Conservation (phyloP, 2,888 invertebrate species). For the Andrena haemorrhoa region DNA sequence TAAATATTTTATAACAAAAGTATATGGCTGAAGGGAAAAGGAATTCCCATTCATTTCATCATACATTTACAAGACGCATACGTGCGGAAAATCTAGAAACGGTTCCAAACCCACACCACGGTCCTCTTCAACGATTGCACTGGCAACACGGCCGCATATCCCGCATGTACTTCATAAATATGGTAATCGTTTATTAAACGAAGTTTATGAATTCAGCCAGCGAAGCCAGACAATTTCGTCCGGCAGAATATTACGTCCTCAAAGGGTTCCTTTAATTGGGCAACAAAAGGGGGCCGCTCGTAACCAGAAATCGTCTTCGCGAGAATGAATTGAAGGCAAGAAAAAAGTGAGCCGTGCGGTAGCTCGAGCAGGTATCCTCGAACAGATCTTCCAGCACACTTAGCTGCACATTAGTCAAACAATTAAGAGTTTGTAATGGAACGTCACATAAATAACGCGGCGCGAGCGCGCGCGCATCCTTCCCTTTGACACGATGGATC, state of each 20-base stretch:
- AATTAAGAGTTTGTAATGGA: slow-evolving; percentile 83
- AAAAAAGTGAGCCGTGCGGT: background rate
- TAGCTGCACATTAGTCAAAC: slow-evolving; percentile 82
- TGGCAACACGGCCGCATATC: background rate
- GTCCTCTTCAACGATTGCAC: background rate
- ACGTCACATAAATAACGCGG: slow-evolving; percentile 80
- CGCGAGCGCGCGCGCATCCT: slow-evolving; percentile 59
- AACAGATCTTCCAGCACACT: slow-evolving; percentile 61
- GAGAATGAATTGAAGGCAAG: slow-evolving; percentile 12
- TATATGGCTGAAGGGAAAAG: no score
- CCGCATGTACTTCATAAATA: slow-evolving; percentile 45
- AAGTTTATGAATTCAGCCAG: slow-evolving; percentile 41
- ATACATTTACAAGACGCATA: background rate
- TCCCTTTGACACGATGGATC: slow-evolving; percentile 64
- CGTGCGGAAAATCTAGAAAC: background rate
- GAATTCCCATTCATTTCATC: no score
- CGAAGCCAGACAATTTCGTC: slow-evolving; percentile 36
- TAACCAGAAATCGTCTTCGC: slow-evolving; percentile 51
- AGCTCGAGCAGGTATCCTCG: slow-evolving; percentile 7
- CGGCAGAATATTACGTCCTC: slow-evolving; percentile 21
- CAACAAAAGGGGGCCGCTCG: slow-evolving; percentile 42
- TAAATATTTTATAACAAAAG: no score
- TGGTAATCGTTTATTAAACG: slow-evolving; percentile 53
- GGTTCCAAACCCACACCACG: background rate
- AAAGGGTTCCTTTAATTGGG: slow-evolving; percentile 52